phyloP scores from a whole-genome alignment of 2,113 vertebrate species.

The Pachyramphus minor region DNA sequence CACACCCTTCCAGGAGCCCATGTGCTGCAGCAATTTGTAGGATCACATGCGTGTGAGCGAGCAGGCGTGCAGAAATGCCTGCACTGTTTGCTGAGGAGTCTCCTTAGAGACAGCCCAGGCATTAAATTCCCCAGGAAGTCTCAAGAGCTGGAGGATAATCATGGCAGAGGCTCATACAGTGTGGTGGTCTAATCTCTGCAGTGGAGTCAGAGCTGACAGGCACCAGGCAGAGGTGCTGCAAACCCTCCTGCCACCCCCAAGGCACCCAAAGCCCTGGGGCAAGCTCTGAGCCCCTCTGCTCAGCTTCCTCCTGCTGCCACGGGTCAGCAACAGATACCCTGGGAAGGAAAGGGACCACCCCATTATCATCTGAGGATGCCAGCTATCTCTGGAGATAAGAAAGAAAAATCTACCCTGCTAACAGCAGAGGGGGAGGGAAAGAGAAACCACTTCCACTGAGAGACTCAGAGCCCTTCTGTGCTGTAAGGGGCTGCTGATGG shows the following conservation, averaged over 20 bases:
- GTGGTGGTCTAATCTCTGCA: not conserved
- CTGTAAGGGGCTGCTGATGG: not conserved
- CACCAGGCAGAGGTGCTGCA: fast-evolving
- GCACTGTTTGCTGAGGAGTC: not conserved
- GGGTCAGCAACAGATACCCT: fast-evolving
- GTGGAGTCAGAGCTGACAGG: not conserved
- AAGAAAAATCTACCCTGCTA: not conserved
- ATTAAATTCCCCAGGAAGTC: not conserved
- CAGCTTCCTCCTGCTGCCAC: fast-evolving
- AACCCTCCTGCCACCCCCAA: not conserved
- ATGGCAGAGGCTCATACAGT: fast-evolving
- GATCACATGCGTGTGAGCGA: not conserved
- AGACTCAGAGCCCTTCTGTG: not conserved
- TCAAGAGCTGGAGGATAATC: not conserved
- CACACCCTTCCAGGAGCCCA: not conserved
- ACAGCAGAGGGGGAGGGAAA: not conserved
- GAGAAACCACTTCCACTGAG: constrained; percentile 34
- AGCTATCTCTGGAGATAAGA: not conserved
- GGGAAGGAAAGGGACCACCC: not conserved
- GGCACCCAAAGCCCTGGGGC: fast-evolving
- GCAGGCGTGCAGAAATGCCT: not conserved
- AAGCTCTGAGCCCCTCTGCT: not conserved
- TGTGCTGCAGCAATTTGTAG: not conserved
- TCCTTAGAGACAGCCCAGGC: constrained; percentile 21
- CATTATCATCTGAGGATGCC: not conserved